A percentile compares a stretch with the other conserved stretches of the same genome.
These are phyloP conservation scores for Polia nebulosa DNA, from an alignment of 2,888 invertebrate species.

Conservation along the genomic window DNA sequence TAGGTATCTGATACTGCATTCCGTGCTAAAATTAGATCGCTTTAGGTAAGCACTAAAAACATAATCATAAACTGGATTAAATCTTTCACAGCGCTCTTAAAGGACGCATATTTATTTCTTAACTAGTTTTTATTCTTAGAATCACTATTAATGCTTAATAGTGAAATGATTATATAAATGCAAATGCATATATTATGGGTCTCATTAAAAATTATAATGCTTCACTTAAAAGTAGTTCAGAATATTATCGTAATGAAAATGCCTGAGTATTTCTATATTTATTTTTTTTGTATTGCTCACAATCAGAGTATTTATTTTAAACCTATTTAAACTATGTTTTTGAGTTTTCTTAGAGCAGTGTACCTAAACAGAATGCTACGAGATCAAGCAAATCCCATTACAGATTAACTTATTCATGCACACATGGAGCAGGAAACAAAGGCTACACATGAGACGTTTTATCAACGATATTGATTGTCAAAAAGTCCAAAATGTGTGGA, in stretches of 20 bases:
- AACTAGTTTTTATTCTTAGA: slow-evolving; percentile 4
- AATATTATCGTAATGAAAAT: not conserved
- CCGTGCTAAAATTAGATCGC: slow-evolving; percentile 20
- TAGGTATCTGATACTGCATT: slow-evolving; percentile 29
- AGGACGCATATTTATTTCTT: slow-evolving; percentile 11
- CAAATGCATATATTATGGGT: not conserved
- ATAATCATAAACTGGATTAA: slow-evolving; percentile 34
- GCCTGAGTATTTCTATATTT: not conserved
- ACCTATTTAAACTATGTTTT: not conserved
- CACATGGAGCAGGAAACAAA: no score
- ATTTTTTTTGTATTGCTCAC: not conserved
- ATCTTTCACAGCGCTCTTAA: slow-evolving; percentile 1
- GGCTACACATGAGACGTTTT: no score
- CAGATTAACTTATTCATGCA: no score
- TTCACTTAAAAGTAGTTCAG: not conserved
- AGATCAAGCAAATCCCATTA: no score
- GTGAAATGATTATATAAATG: no score
- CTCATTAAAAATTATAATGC: not conserved
- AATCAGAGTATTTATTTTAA: not conserved
- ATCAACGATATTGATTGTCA: no score
- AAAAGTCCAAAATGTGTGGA: no score
- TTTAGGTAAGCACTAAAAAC: slow-evolving; percentile 21
- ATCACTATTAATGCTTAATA: slow-evolving; percentile 8
- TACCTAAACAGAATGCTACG: not conserved
- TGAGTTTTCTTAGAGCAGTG: not conserved